A percentile compares a stretch with the other conserved stretches of the same genome.
Conservation (phyloP, 2,888 invertebrate species). For the Hyposoter didymator region DNA sequence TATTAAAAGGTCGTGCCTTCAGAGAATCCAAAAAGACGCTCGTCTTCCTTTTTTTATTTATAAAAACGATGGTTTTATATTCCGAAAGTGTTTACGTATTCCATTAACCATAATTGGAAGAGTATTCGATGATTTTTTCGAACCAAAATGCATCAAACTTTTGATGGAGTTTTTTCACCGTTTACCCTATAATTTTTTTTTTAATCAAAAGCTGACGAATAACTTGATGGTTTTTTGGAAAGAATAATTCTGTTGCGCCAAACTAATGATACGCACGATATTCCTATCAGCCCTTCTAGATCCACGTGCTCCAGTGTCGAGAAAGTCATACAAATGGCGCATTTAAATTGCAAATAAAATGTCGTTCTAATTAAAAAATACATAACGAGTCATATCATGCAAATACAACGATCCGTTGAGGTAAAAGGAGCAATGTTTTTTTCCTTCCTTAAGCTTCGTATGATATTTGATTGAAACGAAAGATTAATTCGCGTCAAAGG, state of each 20-base stretch:
- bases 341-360: slow-evolving; percentile 1
- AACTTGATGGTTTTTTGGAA: background rate
- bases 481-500: slow-evolving; percentile 29
- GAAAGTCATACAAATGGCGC: background rate
- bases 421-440: background rate
- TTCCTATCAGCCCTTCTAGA: background rate
- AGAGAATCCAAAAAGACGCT: no score
- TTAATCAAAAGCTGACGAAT: background rate
- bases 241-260: background rate
- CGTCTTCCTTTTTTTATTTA: no score
- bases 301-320: background rate
- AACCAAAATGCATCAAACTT: no score
- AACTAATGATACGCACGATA: background rate
- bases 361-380: background rate
- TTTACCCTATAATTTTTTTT: background rate
- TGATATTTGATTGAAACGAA: slow-evolving; percentile 16
- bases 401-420: background rate
- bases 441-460: background rate
- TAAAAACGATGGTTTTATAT: no score
- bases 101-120: no score
- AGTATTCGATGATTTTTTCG: no score
- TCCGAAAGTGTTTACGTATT: no score
- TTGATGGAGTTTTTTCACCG: background rate
- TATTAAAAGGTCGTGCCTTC: background rate
- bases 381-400: slow-evolving; percentile 16